Percentiles rank a stretch among this genome's conserved stretches.
Conservation (phyloP, 2,888 invertebrate genomes). For the Neoaliturus tenellus region DNA sequence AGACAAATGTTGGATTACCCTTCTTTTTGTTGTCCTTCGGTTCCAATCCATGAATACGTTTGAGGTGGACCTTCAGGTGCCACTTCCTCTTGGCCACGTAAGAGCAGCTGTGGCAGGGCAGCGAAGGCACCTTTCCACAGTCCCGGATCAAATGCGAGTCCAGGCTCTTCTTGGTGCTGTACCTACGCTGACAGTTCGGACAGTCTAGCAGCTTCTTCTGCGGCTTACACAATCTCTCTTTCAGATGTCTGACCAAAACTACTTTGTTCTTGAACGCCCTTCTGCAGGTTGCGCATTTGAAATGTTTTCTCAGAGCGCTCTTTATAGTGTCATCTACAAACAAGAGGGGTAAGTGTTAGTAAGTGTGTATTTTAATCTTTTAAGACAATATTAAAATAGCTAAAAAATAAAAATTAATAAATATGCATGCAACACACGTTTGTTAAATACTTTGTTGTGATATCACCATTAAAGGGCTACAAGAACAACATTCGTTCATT, state of each 20-base stretch:
- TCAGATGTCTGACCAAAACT: background rate
- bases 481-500: no score
- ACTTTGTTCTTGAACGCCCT: background rate
- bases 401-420: no score
- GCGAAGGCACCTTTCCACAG: slow-evolving; percentile 72
- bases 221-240: background rate
- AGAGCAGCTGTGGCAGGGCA: slow-evolving; percentile 71
- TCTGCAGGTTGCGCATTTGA: background rate
- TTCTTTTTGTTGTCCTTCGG: background rate
- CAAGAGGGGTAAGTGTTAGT: no score
- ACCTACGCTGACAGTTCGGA: background rate
- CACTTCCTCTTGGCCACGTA: slow-evolving; percentile 71
- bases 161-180: background rate
- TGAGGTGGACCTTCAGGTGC: background rate
- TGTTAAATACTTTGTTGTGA: no score
- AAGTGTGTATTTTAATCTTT: no score
- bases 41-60: background rate
- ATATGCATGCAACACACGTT: no score
- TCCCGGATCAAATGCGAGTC: slow-evolving; percentile 63
- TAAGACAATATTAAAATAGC: no score
- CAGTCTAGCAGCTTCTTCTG: background rate
- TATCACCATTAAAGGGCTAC: no score
- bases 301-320: background rate
- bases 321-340: no score
- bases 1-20: background rate